Conservation (phyloP, 2,797 vertebrate species). For the Takifugu rubripes region DNA sequence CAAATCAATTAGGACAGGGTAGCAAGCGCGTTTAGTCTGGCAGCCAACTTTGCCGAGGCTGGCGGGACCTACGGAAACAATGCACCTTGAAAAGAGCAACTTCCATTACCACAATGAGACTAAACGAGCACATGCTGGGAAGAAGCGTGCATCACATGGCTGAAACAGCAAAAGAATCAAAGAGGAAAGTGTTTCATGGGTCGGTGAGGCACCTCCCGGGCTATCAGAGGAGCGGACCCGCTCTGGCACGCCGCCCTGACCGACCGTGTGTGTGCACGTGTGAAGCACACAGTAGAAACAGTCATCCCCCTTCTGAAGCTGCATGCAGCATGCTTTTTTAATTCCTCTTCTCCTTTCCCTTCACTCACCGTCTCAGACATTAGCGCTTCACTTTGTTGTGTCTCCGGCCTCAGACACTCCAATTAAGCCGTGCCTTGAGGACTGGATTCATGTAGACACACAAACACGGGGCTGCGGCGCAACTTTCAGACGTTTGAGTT, state of each 20-base stretch:
- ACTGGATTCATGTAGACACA: constrained; percentile 36
- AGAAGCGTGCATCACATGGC: constrained; percentile 1
- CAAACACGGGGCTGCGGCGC: constrained; percentile 10
- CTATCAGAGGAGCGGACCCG: constrained; percentile 15
- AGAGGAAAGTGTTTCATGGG: constrained; percentile 59
- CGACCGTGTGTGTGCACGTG: too few species aligned
- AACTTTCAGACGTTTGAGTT: constrained; percentile 51
- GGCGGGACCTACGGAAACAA: constrained; percentile 3
- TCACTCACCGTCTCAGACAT: constrained; percentile 29
- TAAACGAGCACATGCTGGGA: background rate
- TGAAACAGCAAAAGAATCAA: constrained; percentile 17
- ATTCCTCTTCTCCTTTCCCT: too few species aligned
- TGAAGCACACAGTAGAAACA: too few species aligned
- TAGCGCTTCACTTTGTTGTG: constrained; percentile 55
- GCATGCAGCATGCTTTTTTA: too few species aligned
- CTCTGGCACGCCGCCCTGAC: too few species aligned
- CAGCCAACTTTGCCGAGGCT: constrained; percentile 38
- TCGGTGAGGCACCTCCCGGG: constrained; percentile 58
- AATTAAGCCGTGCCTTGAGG: constrained; percentile 59
- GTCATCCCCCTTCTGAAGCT: too few species aligned
- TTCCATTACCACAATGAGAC: constrained; percentile 22
- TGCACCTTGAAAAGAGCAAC: background rate
- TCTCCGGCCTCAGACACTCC: constrained; percentile 59
- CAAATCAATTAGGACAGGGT: constrained; percentile 64
- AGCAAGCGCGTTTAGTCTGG: constrained; percentile 54